phyloP scores from a whole-genome alignment of 2,113 vertebrate genomes.

The Acrocephalus kingi region DNA sequence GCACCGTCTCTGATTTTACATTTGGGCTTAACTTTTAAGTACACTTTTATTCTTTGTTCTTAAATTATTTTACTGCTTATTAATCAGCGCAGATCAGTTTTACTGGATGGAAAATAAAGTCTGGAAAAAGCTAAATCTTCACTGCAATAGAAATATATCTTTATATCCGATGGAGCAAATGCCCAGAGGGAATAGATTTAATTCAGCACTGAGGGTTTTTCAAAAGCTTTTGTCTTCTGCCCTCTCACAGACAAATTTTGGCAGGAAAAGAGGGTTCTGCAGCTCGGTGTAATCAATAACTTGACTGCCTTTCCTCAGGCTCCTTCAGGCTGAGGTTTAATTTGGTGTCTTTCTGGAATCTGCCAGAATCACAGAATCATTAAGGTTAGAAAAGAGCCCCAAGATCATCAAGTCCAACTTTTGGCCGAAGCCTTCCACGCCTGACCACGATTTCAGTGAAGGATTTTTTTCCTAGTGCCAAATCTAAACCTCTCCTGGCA shows the following conservation, averaged over 20 bases:
- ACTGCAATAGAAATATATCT: background rate
- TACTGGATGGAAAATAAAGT: background rate
- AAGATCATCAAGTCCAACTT: background rate
- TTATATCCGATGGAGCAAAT: background rate
- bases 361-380: background rate
- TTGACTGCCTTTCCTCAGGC: background rate
- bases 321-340: background rate
- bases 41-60: background rate
- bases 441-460: background rate
- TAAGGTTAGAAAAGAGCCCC: background rate
- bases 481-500: background rate
- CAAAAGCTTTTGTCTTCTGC: background rate
- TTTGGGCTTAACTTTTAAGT: background rate
- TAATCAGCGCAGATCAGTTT: background rate
- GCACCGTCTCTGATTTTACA: background rate
- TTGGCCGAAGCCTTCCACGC: rapidly evolving
- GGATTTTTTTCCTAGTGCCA: rapidly evolving
- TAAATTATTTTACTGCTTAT: background rate
- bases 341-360: background rate
- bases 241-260: background rate
- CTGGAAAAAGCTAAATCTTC: background rate
- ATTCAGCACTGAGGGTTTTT: background rate
- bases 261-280: background rate
- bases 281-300: background rate
- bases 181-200: background rate